These are phyloP conservation scores for Bombus superbus DNA, from an alignment of 1,140 invertebrate genomes.

Conservation along the genomic window DNA sequence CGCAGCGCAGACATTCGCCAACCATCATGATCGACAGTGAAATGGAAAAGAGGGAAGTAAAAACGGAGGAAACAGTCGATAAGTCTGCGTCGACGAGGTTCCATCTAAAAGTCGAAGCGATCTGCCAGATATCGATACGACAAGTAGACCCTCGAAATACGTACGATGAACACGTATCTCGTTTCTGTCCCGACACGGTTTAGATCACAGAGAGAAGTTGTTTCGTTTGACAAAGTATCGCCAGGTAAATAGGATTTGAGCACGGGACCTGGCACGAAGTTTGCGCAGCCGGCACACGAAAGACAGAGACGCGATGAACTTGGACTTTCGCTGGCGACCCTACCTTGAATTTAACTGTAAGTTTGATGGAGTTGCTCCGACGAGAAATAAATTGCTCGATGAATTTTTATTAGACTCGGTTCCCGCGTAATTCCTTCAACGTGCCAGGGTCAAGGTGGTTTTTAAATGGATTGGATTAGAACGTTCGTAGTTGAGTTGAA, in stretches of 20 bases:
- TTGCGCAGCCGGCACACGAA: background rate
- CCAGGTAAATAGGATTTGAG: slow-evolving; percentile 4
- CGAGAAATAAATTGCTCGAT: background rate
- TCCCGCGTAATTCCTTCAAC: too few relatives aligned
- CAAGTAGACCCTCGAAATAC: background rate
- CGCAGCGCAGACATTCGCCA: too few relatives aligned
- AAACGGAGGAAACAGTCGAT: background rate
- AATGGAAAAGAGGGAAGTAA: background rate
- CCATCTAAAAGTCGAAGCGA: background rate
- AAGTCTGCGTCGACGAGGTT: slow-evolving; percentile 7
- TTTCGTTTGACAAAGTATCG: slow-evolving; percentile 23
- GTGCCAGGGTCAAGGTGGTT: background rate
- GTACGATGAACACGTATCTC: background rate
- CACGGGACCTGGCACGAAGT: background rate
- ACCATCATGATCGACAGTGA: background rate
- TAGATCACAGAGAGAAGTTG: slow-evolving; percentile 9
- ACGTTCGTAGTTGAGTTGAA: too few relatives aligned
- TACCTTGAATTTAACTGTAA: background rate
- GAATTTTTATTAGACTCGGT: background rate
- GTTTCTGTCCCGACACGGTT: background rate
- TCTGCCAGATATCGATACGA: slow-evolving; percentile 1
- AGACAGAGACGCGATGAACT: background rate
- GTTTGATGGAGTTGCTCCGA: background rate
- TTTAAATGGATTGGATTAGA: too few relatives aligned
- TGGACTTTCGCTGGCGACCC: background rate